Percentiles rank a stretch among this genome's conserved stretches.
These are phyloP conservation scores for Lutjanus argentimaculatus DNA, from an alignment of 2,797 vertebrate species.

Conservation along the genomic window DNA sequence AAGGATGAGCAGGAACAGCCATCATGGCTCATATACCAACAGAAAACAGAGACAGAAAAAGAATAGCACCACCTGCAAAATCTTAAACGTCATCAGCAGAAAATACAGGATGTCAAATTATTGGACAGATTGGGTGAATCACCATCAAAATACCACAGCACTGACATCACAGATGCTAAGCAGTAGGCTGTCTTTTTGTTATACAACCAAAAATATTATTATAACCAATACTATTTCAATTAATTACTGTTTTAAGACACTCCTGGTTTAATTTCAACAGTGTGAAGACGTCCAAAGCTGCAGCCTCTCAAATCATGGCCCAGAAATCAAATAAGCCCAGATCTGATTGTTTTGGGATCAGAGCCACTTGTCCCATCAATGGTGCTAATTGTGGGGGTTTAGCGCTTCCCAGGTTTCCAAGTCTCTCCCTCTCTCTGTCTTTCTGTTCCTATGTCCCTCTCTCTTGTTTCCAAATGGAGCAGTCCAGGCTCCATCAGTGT, in stretches of 20 bases:
- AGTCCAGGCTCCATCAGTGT: conserved; percentile 52
- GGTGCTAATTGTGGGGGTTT: conserved; percentile 71
- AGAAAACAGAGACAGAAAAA: background rate
- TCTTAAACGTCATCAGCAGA: background rate
- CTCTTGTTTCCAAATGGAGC: conserved; percentile 53
- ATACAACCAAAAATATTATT: background rate
- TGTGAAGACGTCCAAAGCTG: conserved; percentile 19
- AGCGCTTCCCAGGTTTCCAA: conserved; percentile 65
- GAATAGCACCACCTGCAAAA: background rate
- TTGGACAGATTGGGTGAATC: conserved; percentile 7
- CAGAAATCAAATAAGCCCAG: conserved; percentile 48
- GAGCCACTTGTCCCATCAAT: conserved; percentile 55
- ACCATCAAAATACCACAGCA: background rate
- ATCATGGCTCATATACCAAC: background rate
- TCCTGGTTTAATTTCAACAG: conserved; percentile 10
- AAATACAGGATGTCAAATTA: background rate
- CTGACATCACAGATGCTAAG: background rate
- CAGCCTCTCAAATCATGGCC: conserved; percentile 31
- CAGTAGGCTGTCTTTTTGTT: background rate
- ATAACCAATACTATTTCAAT: background rate
- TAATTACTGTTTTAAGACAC: background rate
- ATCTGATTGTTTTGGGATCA: conserved; percentile 67
- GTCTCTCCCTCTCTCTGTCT: conserved; percentile 19
- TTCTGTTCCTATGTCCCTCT: conserved; percentile 4
- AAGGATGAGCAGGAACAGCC: background rate